Evolutionary conservation across 2,797 vertebrate species (phyloP).

Genomic region (Nyctibius grandis): DNA sequence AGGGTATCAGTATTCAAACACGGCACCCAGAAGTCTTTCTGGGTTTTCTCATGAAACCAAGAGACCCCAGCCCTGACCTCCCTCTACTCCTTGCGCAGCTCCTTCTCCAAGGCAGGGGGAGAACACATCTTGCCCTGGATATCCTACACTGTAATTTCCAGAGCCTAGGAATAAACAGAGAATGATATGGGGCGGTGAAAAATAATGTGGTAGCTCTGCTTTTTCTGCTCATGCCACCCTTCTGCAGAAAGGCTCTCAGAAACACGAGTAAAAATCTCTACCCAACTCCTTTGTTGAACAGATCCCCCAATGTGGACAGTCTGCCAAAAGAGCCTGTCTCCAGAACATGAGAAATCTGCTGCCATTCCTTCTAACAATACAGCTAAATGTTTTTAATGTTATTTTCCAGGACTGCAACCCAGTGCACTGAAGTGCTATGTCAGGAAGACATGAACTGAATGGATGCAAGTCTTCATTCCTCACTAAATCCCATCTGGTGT

Average conservation of each 20-base stretch:
- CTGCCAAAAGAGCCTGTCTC: background rate
- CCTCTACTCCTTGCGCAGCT: background rate
- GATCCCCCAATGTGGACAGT: background rate
- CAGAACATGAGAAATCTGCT: background rate
- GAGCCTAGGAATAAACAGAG: background rate
- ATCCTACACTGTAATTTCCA: background rate
- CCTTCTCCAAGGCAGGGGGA: background rate
- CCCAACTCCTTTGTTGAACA: background rate
- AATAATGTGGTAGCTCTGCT: background rate
- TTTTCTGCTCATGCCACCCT: background rate
- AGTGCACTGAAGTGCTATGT: background rate
- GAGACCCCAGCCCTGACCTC: background rate
- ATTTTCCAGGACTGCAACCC: background rate
- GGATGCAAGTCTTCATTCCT: slow-evolving; percentile 7
- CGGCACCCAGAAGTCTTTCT: background rate
- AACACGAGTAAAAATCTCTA: background rate
- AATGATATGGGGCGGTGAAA: background rate
- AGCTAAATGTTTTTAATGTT: background rate
- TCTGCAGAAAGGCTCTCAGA: background rate
- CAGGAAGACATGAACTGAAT: slow-evolving; percentile 11
- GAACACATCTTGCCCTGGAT: background rate
- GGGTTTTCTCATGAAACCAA: background rate
- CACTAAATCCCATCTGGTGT: slow-evolving; percentile 45
- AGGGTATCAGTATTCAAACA: background rate
- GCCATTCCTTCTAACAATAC: background rate